Percentiles rank a stretch among this genome's conserved stretches.
phyloP scores from a whole-genome alignment of 2,797 vertebrate species.

The Discoglossus pictus region DNA sequence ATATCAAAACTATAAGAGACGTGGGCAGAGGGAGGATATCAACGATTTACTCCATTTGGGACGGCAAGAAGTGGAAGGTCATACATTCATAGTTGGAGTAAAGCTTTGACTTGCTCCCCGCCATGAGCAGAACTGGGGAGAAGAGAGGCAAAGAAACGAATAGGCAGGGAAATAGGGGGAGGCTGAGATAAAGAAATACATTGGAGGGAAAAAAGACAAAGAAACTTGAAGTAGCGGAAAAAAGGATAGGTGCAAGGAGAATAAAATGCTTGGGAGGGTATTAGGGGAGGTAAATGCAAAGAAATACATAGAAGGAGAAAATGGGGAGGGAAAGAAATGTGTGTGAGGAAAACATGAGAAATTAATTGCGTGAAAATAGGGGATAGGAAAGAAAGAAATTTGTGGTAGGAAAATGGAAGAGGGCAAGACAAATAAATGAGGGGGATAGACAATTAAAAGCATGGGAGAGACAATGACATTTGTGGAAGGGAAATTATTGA shows the following conservation, averaged over 20 bases:
- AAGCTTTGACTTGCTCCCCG: slow-evolving; percentile 26
- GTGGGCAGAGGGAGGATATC: slow-evolving; percentile 46
- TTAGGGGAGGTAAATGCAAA: no score
- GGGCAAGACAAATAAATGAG: slow-evolving; percentile 7
- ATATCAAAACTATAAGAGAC: slow-evolving; percentile 65
- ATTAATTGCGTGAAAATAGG: no score
- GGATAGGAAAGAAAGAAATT: slow-evolving; percentile 2
- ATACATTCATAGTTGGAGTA: background rate
- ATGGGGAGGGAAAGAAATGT: no score
- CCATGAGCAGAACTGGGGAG: background rate
- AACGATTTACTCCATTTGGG: slow-evolving; percentile 19
- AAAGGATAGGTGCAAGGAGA: background rate
- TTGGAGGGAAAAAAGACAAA: background rate
- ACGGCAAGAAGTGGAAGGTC: background rate
- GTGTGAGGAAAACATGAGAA: no score
- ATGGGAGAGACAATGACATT: no score
- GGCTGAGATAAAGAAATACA: background rate
- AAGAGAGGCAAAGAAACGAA: background rate
- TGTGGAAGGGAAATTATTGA: no score
- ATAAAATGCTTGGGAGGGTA: background rate
- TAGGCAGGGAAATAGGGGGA: background rate
- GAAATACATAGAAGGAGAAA: background rate
- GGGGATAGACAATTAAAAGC: background rate
- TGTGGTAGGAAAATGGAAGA: background rate
- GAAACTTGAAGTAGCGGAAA: background rate